These are phyloP conservation scores for Urocolius indicus DNA, from an alignment of 2,113 vertebrate genomes.

Conservation along the genomic window DNA sequence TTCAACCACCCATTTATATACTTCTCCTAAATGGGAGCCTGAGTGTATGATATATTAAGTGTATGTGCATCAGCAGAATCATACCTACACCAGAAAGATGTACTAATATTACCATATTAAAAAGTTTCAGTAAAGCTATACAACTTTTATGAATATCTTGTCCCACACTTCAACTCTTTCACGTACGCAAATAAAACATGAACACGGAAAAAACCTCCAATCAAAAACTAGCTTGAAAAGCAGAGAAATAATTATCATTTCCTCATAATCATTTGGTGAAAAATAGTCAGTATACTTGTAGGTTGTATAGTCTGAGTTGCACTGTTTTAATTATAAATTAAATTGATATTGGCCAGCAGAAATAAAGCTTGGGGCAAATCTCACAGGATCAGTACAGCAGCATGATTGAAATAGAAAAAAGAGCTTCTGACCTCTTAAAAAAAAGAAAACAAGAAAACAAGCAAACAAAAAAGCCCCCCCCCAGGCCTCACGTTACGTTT, in stretches of 20 bases:
- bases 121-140: background rate
- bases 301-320: background rate
- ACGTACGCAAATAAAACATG: background rate
- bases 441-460: background rate
- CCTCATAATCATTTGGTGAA: background rate
- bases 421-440: background rate
- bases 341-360: conserved; percentile 4
- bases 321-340: conserved; percentile 24
- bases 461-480: background rate
- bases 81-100: background rate
- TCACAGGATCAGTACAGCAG: background rate
- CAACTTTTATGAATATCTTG: background rate
- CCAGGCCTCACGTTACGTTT: background rate
- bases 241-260: conserved; percentile 29
- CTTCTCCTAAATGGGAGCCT: background rate
- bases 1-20: background rate
- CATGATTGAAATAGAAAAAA: background rate
- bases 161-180: background rate
- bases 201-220: background rate
- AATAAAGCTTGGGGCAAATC: background rate
- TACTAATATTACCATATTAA: background rate
- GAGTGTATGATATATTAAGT: background rate
- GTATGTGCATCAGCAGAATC: background rate
- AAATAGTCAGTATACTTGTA: conserved; percentile 7
- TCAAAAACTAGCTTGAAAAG: background rate